phyloP scores from a whole-genome alignment of 2,888 invertebrate genomes.

The Julus scandinavius region DNA sequence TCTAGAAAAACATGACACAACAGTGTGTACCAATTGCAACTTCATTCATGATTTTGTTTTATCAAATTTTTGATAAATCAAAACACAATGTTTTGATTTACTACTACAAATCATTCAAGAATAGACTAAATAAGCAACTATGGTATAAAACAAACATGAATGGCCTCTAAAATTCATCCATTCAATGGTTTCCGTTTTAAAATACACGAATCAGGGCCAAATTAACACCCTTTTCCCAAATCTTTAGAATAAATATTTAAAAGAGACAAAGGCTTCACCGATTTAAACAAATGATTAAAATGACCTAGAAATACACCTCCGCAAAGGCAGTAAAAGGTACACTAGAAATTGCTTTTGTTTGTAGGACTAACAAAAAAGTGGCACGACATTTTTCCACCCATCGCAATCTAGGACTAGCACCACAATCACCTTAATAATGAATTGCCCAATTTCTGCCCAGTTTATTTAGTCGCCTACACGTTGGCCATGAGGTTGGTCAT shows the following conservation, averaged over 20 bases:
- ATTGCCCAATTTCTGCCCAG: constrained; percentile 42
- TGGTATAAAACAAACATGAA: not conserved
- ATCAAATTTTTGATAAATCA: too few species aligned
- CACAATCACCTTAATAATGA: not conserved
- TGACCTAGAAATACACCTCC: constrained; percentile 15
- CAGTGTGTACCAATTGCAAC: too few species aligned
- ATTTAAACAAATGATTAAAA: constrained; percentile 3
- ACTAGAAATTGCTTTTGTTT: not conserved
- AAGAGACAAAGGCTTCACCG: not conserved
- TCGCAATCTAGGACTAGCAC: not conserved
- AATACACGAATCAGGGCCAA: not conserved
- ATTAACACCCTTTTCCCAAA: not conserved
- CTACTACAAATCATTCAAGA: too few species aligned
- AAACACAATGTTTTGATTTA: too few species aligned
- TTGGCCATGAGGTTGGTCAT: not conserved
- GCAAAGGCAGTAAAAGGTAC: constrained; percentile 6
- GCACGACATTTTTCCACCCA: constrained; percentile 30
- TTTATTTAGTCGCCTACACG: constrained; percentile 24
- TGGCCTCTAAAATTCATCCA: not conserved
- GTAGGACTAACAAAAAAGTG: not conserved
- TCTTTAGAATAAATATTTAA: not conserved
- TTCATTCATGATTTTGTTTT: too few species aligned
- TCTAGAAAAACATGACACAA: too few species aligned
- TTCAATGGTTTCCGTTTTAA: not conserved
- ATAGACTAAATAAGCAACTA: too few species aligned